Conservation (phyloP, 2,888 invertebrate species). For the Miltochrista miniata region DNA sequence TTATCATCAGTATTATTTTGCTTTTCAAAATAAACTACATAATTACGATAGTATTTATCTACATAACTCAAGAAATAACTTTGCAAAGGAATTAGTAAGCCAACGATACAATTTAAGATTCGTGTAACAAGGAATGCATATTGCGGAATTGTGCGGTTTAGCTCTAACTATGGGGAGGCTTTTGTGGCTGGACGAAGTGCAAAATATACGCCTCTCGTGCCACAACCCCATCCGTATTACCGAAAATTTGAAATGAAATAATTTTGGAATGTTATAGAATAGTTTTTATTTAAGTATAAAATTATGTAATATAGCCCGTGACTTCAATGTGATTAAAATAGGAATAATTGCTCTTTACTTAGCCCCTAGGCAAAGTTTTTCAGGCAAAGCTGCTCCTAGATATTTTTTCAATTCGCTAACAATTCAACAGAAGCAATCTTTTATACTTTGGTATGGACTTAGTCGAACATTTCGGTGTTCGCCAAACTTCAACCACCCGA, state of each 20-base stretch:
- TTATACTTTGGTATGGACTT: slow-evolving; percentile 59
- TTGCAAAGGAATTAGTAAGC: not conserved
- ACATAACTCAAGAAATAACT: not conserved
- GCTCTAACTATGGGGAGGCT: not conserved
- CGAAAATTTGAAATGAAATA: too few relatives aligned
- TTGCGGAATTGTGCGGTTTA: slow-evolving; percentile 1
- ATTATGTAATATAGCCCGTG: too few relatives aligned
- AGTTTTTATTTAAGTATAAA: too few relatives aligned
- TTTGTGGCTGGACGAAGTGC: slow-evolving; percentile 2
- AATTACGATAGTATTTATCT: not conserved
- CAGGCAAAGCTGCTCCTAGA: too few relatives aligned
- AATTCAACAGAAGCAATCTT: slow-evolving; percentile 20
- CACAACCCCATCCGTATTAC: not conserved
- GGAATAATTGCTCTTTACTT: too few relatives aligned
- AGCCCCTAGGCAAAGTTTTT: too few relatives aligned
- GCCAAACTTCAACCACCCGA: slow-evolving; percentile 58
- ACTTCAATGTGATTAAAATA: too few relatives aligned
- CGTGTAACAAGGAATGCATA: not conserved
- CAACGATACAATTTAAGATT: not conserved
- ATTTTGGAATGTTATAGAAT: too few relatives aligned
- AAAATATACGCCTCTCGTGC: not conserved
- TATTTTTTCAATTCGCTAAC: slow-evolving; percentile 1
- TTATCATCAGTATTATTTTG: too few relatives aligned
- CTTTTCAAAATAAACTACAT: too few relatives aligned
- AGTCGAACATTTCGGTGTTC: slow-evolving; percentile 66